Percentiles rank a stretch among this genome's conserved stretches.
Evolutionary conservation across 2,888 invertebrate species (phyloP).

Genomic region (Pollenia angustigena): DNA sequence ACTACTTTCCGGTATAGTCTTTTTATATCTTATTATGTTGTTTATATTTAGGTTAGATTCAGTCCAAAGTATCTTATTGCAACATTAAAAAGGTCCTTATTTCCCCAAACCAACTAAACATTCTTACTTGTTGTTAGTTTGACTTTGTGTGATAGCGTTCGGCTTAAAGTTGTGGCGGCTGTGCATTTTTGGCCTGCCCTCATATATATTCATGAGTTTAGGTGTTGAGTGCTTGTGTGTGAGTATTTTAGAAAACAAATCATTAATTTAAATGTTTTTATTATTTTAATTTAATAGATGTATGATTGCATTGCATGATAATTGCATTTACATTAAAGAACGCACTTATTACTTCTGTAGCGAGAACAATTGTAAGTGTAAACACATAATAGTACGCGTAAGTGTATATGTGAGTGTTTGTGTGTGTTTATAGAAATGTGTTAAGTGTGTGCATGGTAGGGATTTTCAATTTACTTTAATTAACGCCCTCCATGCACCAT

Average conservation of each 20-base stretch:
- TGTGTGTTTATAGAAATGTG: slow-evolving; percentile 16
- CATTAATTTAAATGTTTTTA: slow-evolving; percentile 50
- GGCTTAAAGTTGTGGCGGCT: no score
- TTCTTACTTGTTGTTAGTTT: no score
- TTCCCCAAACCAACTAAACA: no score
- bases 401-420: not conserved
- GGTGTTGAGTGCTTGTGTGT: not conserved
- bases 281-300: not conserved
- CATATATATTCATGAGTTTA: not conserved
- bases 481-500: slow-evolving; percentile 70
- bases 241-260: slow-evolving; percentile 41
- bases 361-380: not conserved
- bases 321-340: slow-evolving; percentile 36
- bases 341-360: slow-evolving; percentile 10
- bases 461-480: slow-evolving; percentile 76
- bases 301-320: not conserved
- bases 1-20: no score
- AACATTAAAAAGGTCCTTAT: no score
- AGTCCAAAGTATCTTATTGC: no score
- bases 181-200: not conserved
- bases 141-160: no score
- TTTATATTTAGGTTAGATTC: no score
- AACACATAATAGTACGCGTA: not conserved
- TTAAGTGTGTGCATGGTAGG: slow-evolving; percentile 33
- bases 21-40: no score